Conservation (phyloP, 2,113 vertebrate species). For the Albula glossodonta region DNA sequence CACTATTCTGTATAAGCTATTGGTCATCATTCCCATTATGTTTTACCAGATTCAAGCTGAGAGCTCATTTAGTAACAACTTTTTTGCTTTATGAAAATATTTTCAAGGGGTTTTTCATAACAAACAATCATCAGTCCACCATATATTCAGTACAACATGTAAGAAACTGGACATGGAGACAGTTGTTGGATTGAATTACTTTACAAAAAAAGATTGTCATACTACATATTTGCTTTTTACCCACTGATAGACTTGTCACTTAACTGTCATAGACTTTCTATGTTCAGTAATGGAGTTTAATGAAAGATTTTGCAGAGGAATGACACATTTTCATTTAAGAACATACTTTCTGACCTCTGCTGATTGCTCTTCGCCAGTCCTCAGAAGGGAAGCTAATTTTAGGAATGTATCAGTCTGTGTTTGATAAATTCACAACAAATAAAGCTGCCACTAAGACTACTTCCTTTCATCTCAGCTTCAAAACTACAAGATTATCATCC, state of each 20-base stretch:
- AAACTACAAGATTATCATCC: slow-evolving; percentile 15
- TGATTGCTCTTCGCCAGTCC: slow-evolving; percentile 21
- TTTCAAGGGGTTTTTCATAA: slow-evolving; percentile 20
- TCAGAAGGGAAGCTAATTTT: slow-evolving; percentile 20
- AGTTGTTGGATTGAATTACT: not conserved
- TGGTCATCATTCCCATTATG: slow-evolving; percentile 13
- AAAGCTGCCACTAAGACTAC: slow-evolving; percentile 35
- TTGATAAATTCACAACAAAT: slow-evolving; percentile 34
- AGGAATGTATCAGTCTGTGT: slow-evolving; percentile 31
- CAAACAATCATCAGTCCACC: not conserved
- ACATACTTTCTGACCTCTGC: slow-evolving; percentile 8
- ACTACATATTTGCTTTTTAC: not conserved
- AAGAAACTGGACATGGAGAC: slow-evolving; percentile 1
- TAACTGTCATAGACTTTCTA: not conserved
- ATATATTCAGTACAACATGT: not conserved
- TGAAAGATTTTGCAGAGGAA: not conserved
- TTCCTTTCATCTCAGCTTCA: slow-evolving; percentile 38
- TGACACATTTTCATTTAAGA: slow-evolving; percentile 32
- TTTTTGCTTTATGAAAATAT: not conserved
- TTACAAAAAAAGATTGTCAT: not conserved
- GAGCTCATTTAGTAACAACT: slow-evolving; percentile 11
- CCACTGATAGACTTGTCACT: not conserved
- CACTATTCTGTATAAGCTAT: slow-evolving; percentile 20
- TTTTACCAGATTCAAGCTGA: slow-evolving; percentile 20
- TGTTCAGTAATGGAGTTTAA: slow-evolving; percentile 4